phyloP scores from a whole-genome alignment of 2,888 invertebrate species.

The Strigamia maritima region DNA sequence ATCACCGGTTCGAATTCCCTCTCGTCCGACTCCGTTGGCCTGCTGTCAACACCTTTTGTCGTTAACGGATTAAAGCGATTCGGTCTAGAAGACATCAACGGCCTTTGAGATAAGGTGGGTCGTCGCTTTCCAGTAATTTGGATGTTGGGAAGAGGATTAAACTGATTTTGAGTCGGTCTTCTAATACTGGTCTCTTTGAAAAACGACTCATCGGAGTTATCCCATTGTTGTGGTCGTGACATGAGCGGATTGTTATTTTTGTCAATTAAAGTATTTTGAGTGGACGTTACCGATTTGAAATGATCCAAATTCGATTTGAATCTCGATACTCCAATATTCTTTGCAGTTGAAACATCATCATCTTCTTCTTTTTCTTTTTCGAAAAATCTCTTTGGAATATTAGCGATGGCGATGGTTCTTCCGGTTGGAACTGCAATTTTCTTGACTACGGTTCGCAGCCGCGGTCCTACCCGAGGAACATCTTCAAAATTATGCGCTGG shows the following conservation, averaged over 20 bases:
- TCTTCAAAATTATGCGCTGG: background rate
- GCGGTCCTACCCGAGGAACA: background rate
- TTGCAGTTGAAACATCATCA: background rate
- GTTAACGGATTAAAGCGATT: background rate
- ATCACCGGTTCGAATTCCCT: background rate
- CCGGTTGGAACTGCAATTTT: background rate
- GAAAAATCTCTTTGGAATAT: background rate
- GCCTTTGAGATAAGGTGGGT: background rate
- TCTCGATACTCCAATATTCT: background rate
- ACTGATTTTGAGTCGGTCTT: background rate
- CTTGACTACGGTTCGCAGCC: background rate
- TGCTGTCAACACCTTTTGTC: background rate
- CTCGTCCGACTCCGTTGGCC: background rate
- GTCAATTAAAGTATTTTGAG: background rate
- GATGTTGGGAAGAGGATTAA: background rate
- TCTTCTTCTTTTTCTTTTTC: background rate
- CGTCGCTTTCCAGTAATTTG: background rate
- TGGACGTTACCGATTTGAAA: background rate
- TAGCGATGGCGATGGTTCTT: constrained; percentile 1
- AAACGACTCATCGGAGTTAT: background rate
- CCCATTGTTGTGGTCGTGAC: background rate
- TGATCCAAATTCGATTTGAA: background rate
- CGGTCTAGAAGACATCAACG: background rate
- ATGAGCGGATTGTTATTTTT: background rate
- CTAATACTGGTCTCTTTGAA: background rate